phyloP scores from a whole-genome alignment of 2,888 invertebrate genomes.

The Autographa gamma region DNA sequence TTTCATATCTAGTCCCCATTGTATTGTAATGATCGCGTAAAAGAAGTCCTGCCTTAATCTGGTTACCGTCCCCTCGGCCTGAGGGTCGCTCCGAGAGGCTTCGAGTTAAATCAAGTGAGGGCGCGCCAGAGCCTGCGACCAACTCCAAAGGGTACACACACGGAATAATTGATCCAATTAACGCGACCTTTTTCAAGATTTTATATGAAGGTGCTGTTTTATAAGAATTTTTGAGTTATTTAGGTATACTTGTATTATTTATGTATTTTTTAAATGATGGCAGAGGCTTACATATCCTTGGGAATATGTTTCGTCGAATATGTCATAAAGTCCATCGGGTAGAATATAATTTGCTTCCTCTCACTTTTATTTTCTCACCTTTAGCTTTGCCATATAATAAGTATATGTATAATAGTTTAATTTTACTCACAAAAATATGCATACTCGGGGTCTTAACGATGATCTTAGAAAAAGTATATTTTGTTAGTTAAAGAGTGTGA shows the following conservation, averaged over 20 bases:
- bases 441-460: no score
- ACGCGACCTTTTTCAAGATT: conserved; percentile 31
- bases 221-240: background rate
- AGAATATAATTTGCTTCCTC: no score
- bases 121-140: conserved; percentile 25
- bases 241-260: background rate
- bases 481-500: no score
- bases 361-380: no score
- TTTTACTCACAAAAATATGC: no score
- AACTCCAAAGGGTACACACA: conserved; percentile 27
- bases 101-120: conserved; percentile 56
- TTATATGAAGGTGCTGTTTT: background rate
- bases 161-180: conserved; percentile 50
- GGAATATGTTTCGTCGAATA: background rate
- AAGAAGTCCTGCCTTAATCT: conserved; percentile 56
- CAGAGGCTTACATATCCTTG: background rate
- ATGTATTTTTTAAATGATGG: background rate
- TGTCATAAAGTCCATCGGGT: no score
- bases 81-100: conserved; percentile 47
- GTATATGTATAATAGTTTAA: no score
- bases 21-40: conserved; percentile 32
- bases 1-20: background rate
- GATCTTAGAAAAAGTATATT: no score
- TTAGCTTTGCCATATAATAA: no score
- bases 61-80: conserved; percentile 42